Evolutionary conservation across 2,888 invertebrate species (phyloP).

Genomic region (Teleiodes luculella): DNA sequence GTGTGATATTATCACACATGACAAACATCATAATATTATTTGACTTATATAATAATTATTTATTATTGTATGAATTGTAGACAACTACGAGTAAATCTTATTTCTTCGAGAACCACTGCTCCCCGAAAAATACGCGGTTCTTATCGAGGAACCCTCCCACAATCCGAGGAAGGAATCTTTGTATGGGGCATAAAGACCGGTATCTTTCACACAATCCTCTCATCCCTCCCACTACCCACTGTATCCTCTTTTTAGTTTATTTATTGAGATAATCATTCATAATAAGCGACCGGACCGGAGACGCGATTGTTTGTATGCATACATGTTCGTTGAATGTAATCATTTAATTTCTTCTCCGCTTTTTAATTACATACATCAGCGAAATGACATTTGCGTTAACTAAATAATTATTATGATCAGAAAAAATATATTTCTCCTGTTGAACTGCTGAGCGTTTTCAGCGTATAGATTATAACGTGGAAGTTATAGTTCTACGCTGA

Average conservation of each 20-base stretch:
- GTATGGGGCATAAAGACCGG: constrained; percentile 30
- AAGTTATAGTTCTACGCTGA: too few species aligned
- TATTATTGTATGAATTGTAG: too few species aligned
- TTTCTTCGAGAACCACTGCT: constrained; percentile 1
- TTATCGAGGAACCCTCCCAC: constrained; percentile 17
- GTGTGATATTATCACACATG: too few species aligned
- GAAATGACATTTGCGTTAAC: neutral
- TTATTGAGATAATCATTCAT: constrained; percentile 21
- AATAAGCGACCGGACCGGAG: constrained; percentile 18
- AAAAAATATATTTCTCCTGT: too few species aligned
- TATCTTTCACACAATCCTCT: constrained; percentile 34
- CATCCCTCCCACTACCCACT: constrained; percentile 23
- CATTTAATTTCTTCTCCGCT: neutral
- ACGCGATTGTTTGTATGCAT: constrained; percentile 7
- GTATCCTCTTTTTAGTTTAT: constrained; percentile 10
- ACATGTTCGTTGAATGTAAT: neutral
- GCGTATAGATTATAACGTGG: too few species aligned
- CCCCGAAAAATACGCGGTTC: neutral
- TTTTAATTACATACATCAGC: constrained; percentile 6
- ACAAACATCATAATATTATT: too few species aligned
- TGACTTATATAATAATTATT: too few species aligned
- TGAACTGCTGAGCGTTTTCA: too few species aligned
- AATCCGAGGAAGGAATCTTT: constrained; percentile 25
- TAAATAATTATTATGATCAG: too few species aligned
- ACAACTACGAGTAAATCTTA: too few species aligned